Evolutionary conservation across 2,113 vertebrate species (phyloP).

Genomic region (Fregata magnificens): DNA sequence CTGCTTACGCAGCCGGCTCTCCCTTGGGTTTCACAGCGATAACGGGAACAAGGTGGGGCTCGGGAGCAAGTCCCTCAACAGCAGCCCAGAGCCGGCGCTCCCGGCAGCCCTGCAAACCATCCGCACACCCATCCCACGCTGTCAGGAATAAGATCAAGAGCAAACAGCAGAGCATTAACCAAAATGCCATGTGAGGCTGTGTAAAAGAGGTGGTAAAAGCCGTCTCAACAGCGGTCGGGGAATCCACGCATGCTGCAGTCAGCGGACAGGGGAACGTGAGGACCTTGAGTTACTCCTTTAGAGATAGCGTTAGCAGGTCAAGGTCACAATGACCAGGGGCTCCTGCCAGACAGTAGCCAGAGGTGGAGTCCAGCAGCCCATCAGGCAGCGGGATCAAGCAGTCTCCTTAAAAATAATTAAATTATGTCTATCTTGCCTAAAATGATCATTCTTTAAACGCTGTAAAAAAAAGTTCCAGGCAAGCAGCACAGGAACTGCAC

Average conservation of each 20-base stretch:
- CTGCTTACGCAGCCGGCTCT: not conserved
- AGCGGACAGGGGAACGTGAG: not conserved
- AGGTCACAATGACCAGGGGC: not conserved
- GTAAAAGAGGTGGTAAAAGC: constrained; percentile 26
- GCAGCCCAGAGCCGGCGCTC: not conserved
- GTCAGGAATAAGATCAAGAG: not conserved
- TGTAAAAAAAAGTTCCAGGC: not conserved
- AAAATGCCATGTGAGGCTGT: not conserved
- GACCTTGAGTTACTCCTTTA: not conserved
- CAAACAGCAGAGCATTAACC: not conserved
- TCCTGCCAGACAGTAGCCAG: not conserved
- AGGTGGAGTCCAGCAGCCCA: not conserved
- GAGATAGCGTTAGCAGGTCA: constrained; percentile 6
- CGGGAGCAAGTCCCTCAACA: not conserved
- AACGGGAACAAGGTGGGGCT: not conserved
- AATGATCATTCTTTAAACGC: not conserved
- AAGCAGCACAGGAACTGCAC: not conserved
- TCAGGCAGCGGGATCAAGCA: not conserved
- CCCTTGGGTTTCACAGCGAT: not conserved
- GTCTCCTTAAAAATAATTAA: not conserved
- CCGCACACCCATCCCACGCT: accelerated
- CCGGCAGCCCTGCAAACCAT: not conserved
- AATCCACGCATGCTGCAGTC: not conserved
- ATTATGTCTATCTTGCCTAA: not conserved
- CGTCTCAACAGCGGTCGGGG: accelerated